phyloP scores from a whole-genome alignment of 2,113 vertebrate species.

The Peucedramus taeniatus region DNA sequence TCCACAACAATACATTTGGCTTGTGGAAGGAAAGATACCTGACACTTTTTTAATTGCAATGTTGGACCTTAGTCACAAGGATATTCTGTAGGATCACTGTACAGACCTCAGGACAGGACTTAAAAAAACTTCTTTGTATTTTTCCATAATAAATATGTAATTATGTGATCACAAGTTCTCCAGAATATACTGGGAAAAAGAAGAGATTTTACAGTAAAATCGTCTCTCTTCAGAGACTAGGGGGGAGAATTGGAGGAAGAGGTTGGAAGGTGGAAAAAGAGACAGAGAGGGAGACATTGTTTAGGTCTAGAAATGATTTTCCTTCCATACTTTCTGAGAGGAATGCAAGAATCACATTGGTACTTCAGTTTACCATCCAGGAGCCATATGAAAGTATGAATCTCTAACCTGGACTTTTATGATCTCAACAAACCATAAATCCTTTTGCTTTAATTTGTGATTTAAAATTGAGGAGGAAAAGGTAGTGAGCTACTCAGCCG shows the following conservation, averaged over 20 bases:
- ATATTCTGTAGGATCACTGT: not conserved
- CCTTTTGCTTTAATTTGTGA: not conserved
- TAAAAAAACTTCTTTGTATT: not conserved
- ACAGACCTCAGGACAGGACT: not conserved
- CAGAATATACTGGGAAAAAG: rapidly evolving
- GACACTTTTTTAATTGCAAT: not conserved
- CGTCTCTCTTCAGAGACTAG: not conserved
- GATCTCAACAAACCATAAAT: not conserved
- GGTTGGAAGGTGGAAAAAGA: rapidly evolving
- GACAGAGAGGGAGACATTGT: not conserved
- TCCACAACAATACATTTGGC: not conserved
- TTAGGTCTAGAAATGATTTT: not conserved
- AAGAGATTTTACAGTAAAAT: not conserved
- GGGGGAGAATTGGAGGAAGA: not conserved
- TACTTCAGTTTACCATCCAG: not conserved
- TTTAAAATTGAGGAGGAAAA: not conserved
- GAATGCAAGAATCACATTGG: not conserved
- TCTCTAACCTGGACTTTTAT: not conserved
- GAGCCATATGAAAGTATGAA: not conserved
- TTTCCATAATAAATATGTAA: not conserved
- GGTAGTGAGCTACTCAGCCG: not conserved
- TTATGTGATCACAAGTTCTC: not conserved
- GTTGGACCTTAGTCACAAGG: not conserved
- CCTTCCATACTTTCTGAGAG: not conserved
- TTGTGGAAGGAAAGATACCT: not conserved